Percentiles rank a stretch among this genome's conserved stretches.
phyloP scores from a whole-genome alignment of 2,888 invertebrate genomes.

The Trachelus tabidus region DNA sequence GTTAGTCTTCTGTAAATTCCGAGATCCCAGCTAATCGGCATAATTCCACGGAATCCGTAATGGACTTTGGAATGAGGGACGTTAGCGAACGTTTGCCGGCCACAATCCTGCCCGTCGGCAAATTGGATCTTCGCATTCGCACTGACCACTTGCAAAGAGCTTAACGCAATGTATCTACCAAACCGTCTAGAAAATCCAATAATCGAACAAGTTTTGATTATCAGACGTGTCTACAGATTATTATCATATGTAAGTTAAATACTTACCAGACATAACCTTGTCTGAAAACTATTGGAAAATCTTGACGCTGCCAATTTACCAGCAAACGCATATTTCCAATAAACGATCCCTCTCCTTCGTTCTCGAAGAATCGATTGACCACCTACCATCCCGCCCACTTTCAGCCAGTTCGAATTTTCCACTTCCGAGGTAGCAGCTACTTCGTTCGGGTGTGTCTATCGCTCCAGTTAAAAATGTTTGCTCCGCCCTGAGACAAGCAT shows the following conservation, averaged over 20 bases:
- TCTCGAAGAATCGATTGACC: background rate
- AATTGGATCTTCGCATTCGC: slow-evolving; percentile 30
- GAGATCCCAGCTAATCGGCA: slow-evolving; percentile 50
- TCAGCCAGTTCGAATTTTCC: background rate
- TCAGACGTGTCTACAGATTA: background rate
- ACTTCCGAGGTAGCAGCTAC: background rate
- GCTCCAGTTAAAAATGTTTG: background rate
- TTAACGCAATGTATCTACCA: slow-evolving; percentile 23
- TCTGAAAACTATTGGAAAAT: background rate
- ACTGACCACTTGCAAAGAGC: slow-evolving; percentile 30
- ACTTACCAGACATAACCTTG: background rate
- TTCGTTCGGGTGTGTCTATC: background rate
- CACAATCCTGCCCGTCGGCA: slow-evolving; percentile 20
- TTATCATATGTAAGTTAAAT: background rate
- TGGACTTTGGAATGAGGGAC: slow-evolving; percentile 46
- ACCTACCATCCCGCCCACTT: background rate
- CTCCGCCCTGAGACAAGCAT: background rate
- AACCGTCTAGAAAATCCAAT: slow-evolving; percentile 24
- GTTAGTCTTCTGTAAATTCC: slow-evolving; percentile 49
- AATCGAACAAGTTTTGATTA: background rate
- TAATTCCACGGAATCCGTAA: slow-evolving; percentile 54
- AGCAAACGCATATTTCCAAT: background rate
- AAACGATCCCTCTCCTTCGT: background rate
- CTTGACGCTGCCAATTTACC: background rate
- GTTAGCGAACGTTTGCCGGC: slow-evolving; percentile 31